phyloP scores from a whole-genome alignment of 1,140 invertebrate species.

The Zaprionus camerounensis region DNA sequence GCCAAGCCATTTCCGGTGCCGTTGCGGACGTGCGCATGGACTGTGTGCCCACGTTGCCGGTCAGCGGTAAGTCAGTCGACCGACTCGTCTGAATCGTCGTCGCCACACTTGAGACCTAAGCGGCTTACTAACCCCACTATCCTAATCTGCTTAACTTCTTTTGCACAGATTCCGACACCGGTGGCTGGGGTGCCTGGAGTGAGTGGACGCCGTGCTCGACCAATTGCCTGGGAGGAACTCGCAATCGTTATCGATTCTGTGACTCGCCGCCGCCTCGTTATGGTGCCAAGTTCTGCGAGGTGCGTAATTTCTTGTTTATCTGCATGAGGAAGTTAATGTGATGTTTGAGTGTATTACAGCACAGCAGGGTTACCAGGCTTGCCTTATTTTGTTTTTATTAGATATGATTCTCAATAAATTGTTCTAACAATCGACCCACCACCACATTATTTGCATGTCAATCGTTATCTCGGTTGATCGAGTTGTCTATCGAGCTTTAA shows the following conservation, averaged over 20 bases:
- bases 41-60: slow-evolving; percentile 91
- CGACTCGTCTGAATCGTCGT: too few species aligned
- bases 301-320: slow-evolving; percentile 78
- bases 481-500: too few species aligned
- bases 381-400: too few species aligned
- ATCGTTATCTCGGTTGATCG: too few species aligned
- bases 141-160: slow-evolving; percentile 5
- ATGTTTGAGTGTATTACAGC: background rate
- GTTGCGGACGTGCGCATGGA: slow-evolving; percentile 92
- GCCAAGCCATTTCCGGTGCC: slow-evolving; percentile 91
- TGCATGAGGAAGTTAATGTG: background rate
- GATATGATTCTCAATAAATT: too few species aligned
- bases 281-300: slow-evolving; percentile 93
- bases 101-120: background rate
- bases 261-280: slow-evolving; percentile 92
- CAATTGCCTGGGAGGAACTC: slow-evolving; percentile 90
- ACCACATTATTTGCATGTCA: too few species aligned
- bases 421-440: too few species aligned
- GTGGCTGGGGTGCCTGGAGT: slow-evolving; percentile 93
- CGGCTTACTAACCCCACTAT: slow-evolving; percentile 8
- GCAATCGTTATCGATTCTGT: slow-evolving; percentile 92
- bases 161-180: slow-evolving; percentile 89
- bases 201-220: slow-evolving; percentile 92
- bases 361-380: too few species aligned
- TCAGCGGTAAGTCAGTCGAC: slow-evolving; percentile 87